Percentiles rank a stretch among this genome's conserved stretches.
Evolutionary conservation across 2,113 vertebrate genomes (phyloP).

Genomic region (Pampusana beccarii): DNA sequence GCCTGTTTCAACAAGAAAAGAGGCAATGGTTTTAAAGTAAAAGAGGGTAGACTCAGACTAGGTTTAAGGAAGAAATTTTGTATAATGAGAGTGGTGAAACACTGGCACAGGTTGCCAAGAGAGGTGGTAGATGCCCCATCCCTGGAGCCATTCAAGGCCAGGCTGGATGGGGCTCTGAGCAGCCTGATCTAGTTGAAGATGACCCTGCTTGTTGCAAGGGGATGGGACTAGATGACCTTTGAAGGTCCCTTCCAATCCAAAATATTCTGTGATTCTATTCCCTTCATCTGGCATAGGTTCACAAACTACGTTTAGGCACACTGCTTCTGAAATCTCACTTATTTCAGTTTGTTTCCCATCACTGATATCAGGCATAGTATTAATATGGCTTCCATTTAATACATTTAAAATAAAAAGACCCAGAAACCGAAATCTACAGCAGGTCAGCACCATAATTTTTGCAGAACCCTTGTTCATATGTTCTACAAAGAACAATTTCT

Average conservation of each 20-base stretch:
- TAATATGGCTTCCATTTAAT: background rate
- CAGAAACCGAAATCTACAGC: background rate
- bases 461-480: fast-evolving
- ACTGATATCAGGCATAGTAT: background rate
- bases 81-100: too few relatives aligned
- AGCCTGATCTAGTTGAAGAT: background rate
- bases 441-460: background rate
- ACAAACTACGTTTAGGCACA: background rate
- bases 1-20: too few relatives aligned
- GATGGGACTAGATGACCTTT: background rate
- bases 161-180: background rate
- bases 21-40: too few relatives aligned
- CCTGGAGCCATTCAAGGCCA: background rate
- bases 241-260: background rate
- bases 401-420: background rate
- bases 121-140: background rate
- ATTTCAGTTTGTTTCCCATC: background rate
- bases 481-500: background rate
- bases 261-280: background rate
- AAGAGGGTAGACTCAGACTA: too few relatives aligned
- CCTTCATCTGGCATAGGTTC: background rate
- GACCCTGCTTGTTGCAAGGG: background rate
- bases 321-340: background rate
- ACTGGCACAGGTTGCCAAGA: background rate
- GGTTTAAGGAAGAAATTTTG: too few relatives aligned